Percentiles rank a stretch among this genome's conserved stretches.
Conservation (phyloP, 2,113 vertebrate species). For the Formicarius rufipectus region DNA sequence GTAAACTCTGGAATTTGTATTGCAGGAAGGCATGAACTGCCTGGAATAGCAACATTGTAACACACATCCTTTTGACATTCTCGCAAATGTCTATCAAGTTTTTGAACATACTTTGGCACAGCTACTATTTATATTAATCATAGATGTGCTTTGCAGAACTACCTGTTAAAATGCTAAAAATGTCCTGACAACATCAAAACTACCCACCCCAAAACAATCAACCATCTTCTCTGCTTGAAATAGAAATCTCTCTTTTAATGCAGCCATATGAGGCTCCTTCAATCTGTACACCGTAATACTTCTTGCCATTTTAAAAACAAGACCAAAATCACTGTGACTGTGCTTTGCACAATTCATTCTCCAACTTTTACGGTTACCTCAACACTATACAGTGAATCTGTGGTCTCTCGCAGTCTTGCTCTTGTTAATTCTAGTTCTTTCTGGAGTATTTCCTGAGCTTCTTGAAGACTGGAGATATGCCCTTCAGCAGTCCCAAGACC, state of each 20-base stretch:
- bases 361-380: constrained; percentile 79
- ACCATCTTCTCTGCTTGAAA: background rate
- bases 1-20: background rate
- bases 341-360: background rate
- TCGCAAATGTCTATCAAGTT: background rate
- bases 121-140: background rate
- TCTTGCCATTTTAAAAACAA: background rate
- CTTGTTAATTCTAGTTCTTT: constrained; percentile 91
- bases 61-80: background rate
- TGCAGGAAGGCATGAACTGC: background rate
- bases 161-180: background rate
- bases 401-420: constrained; percentile 88
- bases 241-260: background rate
- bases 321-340: background rate
- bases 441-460: constrained; percentile 91
- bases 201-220: background rate
- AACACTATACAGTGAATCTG: constrained; percentile 87
- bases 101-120: background rate
- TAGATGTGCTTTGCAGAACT: background rate
- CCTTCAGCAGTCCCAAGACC: constrained; percentile 87
- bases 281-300: accelerated
- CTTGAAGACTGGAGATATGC: constrained; percentile 89
- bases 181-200: background rate
- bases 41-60: background rate
- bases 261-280: background rate